A percentile compares a stretch with the other conserved stretches of the same genome.
These are phyloP conservation scores for Oscheius sp. DNA, from an alignment of 2,888 invertebrate species.

Conservation along the genomic window DNA sequence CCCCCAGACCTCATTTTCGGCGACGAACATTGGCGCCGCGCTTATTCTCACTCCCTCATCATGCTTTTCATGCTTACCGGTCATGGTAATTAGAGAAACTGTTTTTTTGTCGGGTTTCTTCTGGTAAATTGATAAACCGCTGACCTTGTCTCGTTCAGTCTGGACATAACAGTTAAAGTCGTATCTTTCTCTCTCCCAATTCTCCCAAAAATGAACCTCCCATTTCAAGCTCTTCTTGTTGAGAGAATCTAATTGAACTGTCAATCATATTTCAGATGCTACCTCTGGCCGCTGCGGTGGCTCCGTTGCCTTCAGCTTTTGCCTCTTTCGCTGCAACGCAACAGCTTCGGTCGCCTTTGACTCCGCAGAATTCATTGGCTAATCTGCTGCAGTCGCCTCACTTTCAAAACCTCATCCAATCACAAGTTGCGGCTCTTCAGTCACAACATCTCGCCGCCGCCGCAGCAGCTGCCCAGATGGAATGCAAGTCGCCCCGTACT, in stretches of 20 bases:
- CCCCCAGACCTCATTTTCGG: slow-evolving; percentile 29
- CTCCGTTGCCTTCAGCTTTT: slow-evolving; percentile 49
- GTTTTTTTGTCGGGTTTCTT: neutral
- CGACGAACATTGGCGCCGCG: slow-evolving; percentile 20
- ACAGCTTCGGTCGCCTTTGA: slow-evolving; percentile 35
- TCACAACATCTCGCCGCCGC: slow-evolving; percentile 19
- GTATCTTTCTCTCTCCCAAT: slow-evolving; percentile 13
- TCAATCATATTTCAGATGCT: slow-evolving; percentile 49
- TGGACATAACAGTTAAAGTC: no score
- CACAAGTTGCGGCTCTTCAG: slow-evolving; percentile 43
- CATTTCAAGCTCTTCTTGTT: no score
- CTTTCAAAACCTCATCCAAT: slow-evolving; percentile 47
- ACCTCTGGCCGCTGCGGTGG: slow-evolving; percentile 46
- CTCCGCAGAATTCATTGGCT: slow-evolving; percentile 15
- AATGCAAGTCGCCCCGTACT: slow-evolving; percentile 27
- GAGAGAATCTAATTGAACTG: neutral
- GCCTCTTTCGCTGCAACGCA: slow-evolving; percentile 46
- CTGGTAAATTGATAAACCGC: neutral
- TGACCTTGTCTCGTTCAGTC: no score
- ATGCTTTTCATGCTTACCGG: neutral
- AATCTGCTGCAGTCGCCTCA: slow-evolving; percentile 44
- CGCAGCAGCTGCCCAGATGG: slow-evolving; percentile 5
- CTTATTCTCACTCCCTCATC: neutral
- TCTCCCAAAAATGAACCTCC: no score
- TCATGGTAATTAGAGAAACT: neutral